Percentiles rank a stretch among this genome's conserved stretches.
phyloP scores from a whole-genome alignment of 2,888 invertebrate species.

The Pheosia tremula region DNA sequence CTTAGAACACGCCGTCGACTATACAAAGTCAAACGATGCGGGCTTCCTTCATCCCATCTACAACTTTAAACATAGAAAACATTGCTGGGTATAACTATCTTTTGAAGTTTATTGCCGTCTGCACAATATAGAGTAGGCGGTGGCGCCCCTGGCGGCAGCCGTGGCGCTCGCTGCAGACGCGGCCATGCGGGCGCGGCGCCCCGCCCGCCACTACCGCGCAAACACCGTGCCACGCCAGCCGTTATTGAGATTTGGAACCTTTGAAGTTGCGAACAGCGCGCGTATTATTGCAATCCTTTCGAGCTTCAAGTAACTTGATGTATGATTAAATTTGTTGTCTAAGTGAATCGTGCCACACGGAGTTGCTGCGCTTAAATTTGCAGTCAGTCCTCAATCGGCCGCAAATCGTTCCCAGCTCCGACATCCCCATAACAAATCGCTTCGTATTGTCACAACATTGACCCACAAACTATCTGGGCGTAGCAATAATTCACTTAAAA shows the following conservation, averaged over 20 bases:
- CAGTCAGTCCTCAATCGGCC: not conserved
- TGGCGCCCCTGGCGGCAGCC: slow-evolving; percentile 28
- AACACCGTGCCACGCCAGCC: slow-evolving; percentile 6
- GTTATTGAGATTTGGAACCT: slow-evolving; percentile 33
- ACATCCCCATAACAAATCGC: not conserved
- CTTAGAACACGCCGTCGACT: not conserved
- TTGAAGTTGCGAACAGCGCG: slow-evolving; percentile 30
- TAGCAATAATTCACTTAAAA: slow-evolving; percentile 55
- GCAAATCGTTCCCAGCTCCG: too few species aligned
- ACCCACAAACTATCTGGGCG: slow-evolving; percentile 30
- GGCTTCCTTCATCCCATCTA: not conserved
- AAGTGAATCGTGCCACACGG: too few species aligned
- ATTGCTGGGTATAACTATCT: not conserved
- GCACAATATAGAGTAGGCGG: slow-evolving; percentile 32
- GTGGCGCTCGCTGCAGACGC: slow-evolving; percentile 57
- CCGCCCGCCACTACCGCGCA: not conserved
- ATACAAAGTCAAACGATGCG: not conserved
- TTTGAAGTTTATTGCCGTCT: slow-evolving; percentile 24
- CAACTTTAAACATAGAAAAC: not conserved
- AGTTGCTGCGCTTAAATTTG: not conserved
- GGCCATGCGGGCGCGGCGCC: slow-evolving; percentile 56
- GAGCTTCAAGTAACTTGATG: not conserved
- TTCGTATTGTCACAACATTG: slow-evolving; percentile 47
- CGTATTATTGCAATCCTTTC: slow-evolving; percentile 10
- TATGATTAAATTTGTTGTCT: not conserved